Evolutionary conservation across 1,140 invertebrate genomes (phyloP).

Genomic region (Ectropis grisescens): DNA sequence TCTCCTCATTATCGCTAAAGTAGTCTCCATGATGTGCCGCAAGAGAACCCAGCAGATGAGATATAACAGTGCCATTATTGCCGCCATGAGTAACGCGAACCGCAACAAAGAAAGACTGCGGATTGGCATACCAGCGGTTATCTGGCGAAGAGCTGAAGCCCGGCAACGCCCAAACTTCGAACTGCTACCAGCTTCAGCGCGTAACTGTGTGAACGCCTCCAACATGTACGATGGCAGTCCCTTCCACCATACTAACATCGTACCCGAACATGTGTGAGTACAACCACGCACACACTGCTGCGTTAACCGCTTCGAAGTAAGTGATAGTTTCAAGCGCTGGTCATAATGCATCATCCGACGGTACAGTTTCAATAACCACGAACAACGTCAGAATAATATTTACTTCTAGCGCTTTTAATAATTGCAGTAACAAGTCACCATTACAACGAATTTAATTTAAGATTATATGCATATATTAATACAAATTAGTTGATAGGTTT

Average conservation of each 20-base stretch:
- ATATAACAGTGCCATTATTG: slow-evolving; percentile 68
- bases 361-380: slow-evolving; percentile 43
- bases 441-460: slow-evolving; percentile 68
- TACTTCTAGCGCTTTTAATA: slow-evolving; percentile 55
- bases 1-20: slow-evolving; percentile 62
- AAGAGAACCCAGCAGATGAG: slow-evolving; percentile 68
- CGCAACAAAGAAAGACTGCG: slow-evolving; percentile 66
- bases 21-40: slow-evolving; percentile 59
- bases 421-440: slow-evolving; percentile 63
- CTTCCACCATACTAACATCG: slow-evolving; percentile 75
- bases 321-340: slow-evolving; percentile 65
- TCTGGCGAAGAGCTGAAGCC: slow-evolving; percentile 72
- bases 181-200: slow-evolving; percentile 67
- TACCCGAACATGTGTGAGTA: slow-evolving; percentile 73
- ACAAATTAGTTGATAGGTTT: slow-evolving; percentile 68
- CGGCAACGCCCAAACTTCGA: slow-evolving; percentile 71
- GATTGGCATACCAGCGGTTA: slow-evolving; percentile 72
- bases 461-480: slow-evolving; percentile 69
- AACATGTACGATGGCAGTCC: slow-evolving; percentile 73
- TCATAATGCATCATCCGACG: no score
- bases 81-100: slow-evolving; percentile 48
- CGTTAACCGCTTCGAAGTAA: slow-evolving; percentile 57
- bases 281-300: slow-evolving; percentile 41
- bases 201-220: slow-evolving; percentile 70
- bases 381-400: slow-evolving; percentile 37